Conservation (phyloP, 2,113 vertebrate genomes). For the Mormoops blainvillei region DNA sequence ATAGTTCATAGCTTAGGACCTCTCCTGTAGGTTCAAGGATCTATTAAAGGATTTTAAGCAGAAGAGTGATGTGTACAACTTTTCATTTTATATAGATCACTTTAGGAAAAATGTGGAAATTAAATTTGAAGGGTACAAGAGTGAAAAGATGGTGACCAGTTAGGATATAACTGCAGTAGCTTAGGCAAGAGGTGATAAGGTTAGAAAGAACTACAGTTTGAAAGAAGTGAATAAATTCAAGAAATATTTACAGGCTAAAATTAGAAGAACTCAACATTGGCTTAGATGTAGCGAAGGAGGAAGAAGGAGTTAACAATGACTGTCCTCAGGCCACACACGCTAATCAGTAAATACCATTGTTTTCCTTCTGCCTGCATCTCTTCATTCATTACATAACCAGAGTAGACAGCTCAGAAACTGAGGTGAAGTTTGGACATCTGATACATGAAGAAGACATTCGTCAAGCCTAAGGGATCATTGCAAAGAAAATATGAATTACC, state of each 20-base stretch:
- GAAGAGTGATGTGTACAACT: neutral
- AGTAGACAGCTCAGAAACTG: conserved; percentile 4
- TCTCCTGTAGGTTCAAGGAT: neutral
- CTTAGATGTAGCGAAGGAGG: neutral
- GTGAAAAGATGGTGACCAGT: neutral
- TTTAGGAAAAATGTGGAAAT: neutral
- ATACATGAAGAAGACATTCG: neutral
- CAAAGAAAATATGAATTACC: neutral
- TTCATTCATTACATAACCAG: neutral
- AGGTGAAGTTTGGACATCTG: neutral
- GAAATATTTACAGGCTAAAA: neutral
- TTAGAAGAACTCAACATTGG: neutral
- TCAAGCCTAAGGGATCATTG: neutral
- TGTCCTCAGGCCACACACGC: neutral
- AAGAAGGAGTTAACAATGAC: neutral
- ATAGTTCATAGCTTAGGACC: neutral
- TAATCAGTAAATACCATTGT: neutral
- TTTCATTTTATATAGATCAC: neutral
- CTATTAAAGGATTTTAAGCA: neutral
- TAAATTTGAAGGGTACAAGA: neutral
- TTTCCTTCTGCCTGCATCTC: neutral
- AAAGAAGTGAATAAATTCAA: neutral
- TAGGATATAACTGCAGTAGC: neutral
- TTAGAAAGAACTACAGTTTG: neutral
- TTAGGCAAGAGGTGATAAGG: neutral